Evolutionary conservation across 37 sponge, comb jelly and placozoan genomes (phyloP).

Genomic region (Diacarnus erythraeanus): DNA sequence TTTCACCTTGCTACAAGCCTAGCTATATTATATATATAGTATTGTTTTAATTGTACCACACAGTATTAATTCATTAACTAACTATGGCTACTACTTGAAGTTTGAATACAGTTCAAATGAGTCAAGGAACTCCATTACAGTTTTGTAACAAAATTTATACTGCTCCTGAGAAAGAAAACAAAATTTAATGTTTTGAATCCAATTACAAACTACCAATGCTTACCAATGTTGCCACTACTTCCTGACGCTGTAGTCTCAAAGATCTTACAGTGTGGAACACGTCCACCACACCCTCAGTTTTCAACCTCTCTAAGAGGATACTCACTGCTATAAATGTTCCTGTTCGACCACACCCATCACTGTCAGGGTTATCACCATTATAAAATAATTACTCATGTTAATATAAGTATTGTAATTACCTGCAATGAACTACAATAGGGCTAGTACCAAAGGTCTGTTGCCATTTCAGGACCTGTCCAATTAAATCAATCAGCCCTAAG

Average conservation of each 20-base stretch:
- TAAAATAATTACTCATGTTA: background rate
- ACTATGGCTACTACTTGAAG: slow-evolving; percentile 34
- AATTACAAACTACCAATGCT: slow-evolving; percentile 3
- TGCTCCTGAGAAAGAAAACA: slow-evolving; percentile 38
- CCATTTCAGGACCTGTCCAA: slow-evolving; percentile 89
- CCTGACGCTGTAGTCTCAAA: slow-evolving; percentile 69
- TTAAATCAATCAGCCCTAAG: slow-evolving; percentile 76
- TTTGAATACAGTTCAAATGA: slow-evolving; percentile 74
- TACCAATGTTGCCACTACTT: slow-evolving; percentile 86
- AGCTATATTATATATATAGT: too few species aligned
- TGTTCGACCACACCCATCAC: slow-evolving; percentile 83
- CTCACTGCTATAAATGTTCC: slow-evolving; percentile 83
- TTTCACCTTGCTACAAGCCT: too few species aligned
- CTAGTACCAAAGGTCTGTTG: slow-evolving; percentile 69
- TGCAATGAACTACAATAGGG: slow-evolving; percentile 87
- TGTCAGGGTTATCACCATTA: background rate
- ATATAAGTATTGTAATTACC: slow-evolving; percentile 33
- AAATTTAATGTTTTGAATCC: background rate
- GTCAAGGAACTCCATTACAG: slow-evolving; percentile 62
- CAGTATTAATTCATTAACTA: background rate
- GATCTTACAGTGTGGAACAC: slow-evolving; percentile 79
- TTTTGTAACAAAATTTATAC: slow-evolving; percentile 66
- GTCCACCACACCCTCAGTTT: slow-evolving; percentile 89
- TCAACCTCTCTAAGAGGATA: slow-evolving; percentile 82
- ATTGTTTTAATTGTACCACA: background rate